Base-by-base conservation (phyloP, 2,113 vertebrate genomes). In the Antechinus stuartii region DNA sequence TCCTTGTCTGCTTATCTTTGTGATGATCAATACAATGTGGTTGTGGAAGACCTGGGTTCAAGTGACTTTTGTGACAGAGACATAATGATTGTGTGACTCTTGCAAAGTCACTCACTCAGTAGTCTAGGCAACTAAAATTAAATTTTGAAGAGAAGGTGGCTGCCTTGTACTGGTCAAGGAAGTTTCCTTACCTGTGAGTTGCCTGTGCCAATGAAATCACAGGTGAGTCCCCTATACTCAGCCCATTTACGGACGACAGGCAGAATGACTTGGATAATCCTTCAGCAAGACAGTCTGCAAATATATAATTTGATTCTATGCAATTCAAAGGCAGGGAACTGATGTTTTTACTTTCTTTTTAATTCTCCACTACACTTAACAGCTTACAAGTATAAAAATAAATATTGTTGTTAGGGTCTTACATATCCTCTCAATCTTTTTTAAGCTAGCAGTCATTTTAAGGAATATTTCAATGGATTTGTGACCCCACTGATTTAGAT, bases 341-440 rank as follows among this genome's bases (percentile, higher is more conserved):
- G 68, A 42, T 84, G 3, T 19, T 84, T 42, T 84, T 42, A 91
- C 84, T 93, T 92, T 52, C 47, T 68, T 54, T 61, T 90, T 52
- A 76, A n/a, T 76, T 76, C 61, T n/a, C 91, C 97, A 89, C 93
- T 94, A 89, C 23, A 92, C 27, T 90, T 50, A 95, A 84, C 1
- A 93, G 54, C 1, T 5, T 92, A 54, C 94, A 93, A 94, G 49
- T 27, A 57, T 84, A 84, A 92, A 92, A 90, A 61, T 91, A 91
- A 95, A 91, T 76, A 89, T 30, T 52, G 76, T 6, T 84, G 23
- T 94, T 8, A 92, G 35, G 61, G 61, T 19, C 35, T 76, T n/a
- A n/a, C 14, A n/a, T 19, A 76, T 76, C 30, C 30, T n/a, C n/a
- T 76, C 35, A 19, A n/a, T 35, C 14, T 68, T 55, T 55, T 76